Evolutionary conservation across 2,888 invertebrate species (phyloP).

Genomic region (Gymnocheta viridis): DNA sequence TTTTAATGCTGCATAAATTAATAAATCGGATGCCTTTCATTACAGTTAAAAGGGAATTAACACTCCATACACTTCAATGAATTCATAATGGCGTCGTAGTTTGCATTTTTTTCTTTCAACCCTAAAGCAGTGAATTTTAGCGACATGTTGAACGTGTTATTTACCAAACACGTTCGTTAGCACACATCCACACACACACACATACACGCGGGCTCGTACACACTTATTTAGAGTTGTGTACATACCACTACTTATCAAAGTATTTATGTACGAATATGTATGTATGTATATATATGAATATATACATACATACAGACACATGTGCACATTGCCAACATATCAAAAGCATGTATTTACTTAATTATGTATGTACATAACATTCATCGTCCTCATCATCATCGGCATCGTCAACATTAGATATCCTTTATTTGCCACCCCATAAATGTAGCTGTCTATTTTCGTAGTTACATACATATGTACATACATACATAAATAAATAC

Average conservation of each 20-base stretch:
- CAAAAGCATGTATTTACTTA: constrained; percentile 67
- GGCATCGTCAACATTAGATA: constrained; percentile 17
- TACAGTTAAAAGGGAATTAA: constrained; percentile 70
- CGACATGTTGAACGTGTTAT: constrained; percentile 80
- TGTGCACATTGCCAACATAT: constrained; percentile 12
- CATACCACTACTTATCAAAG: constrained; percentile 24
- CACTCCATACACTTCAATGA: constrained; percentile 70
- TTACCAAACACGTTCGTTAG: constrained; percentile 80
- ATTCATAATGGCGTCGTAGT: constrained; percentile 71
- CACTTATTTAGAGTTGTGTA: constrained; percentile 22
- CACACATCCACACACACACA: constrained; percentile 72
- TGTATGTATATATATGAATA: constrained; percentile 9
- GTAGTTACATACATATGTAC: neutral
- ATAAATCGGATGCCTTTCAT: constrained; percentile 70
- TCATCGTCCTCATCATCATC: constrained; percentile 35
- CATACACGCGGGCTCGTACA: neutral
- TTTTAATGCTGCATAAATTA: constrained; percentile 71
- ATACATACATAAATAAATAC: neutral
- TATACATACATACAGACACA: constrained; percentile 7
- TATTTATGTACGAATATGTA: neutral
- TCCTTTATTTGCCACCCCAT: constrained; percentile 47
- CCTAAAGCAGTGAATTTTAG: constrained; percentile 72
- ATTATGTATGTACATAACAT: constrained; percentile 63
- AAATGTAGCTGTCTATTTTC: neutral
- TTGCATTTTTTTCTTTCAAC: constrained; percentile 69